phyloP scores from a whole-genome alignment of 2,113 vertebrate genomes.

The Notiomystis cincta region DNA sequence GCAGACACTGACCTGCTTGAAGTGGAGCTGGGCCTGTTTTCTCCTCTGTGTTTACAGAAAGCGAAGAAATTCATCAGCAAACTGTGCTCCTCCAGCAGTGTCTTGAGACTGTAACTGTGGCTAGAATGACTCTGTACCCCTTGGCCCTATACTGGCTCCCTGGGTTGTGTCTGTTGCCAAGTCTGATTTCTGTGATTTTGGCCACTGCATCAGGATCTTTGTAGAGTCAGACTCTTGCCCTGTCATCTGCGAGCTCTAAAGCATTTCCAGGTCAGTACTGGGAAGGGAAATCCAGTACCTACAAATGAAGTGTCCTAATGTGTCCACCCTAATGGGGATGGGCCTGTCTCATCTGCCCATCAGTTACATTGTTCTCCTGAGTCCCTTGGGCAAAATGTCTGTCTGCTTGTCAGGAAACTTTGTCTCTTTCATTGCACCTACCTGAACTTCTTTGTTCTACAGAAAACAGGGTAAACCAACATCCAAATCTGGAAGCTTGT shows the following conservation, averaged over 20 bases:
- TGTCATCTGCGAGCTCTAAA: background rate
- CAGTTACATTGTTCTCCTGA: background rate
- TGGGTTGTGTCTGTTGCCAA: background rate
- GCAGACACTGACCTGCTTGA: background rate
- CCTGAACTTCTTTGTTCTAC: background rate
- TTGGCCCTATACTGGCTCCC: background rate
- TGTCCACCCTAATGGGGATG: background rate
- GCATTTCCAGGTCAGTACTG: background rate
- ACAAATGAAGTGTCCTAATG: accelerated
- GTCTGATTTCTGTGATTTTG: background rate
- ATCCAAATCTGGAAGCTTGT: background rate
- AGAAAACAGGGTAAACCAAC: background rate
- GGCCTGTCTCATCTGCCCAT: background rate
- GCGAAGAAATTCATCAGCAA: background rate
- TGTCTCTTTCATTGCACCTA: background rate
- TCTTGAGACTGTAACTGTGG: accelerated
- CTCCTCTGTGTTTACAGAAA: background rate
- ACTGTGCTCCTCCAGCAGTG: background rate
- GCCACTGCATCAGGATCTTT: background rate
- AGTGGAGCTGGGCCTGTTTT: background rate
- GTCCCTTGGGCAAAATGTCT: background rate
- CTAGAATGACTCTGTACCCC: background rate
- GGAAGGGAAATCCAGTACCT: background rate
- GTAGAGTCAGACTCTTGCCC: accelerated
- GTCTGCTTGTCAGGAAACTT: background rate